These are phyloP conservation scores for Polypedilum pembai DNA, from an alignment of 1,140 invertebrate genomes.

Conservation along the genomic window DNA sequence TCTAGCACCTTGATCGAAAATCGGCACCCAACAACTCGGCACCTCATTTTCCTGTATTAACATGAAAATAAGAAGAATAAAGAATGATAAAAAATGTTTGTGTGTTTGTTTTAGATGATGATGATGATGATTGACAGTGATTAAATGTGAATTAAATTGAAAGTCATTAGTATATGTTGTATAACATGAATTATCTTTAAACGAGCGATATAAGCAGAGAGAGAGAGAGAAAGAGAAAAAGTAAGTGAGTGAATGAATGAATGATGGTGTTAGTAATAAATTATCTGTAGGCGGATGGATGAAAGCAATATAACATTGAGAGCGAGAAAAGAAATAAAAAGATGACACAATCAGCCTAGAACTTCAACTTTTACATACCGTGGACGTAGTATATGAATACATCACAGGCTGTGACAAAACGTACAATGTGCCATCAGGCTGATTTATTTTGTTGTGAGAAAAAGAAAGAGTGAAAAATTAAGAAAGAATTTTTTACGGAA, in stretches of 20 bases:
- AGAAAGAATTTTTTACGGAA: neutral
- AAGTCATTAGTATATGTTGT: constrained; percentile 9
- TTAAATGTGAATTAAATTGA: constrained; percentile 12
- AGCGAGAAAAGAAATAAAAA: neutral
- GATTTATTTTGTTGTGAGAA: neutral
- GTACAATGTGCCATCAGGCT: constrained; percentile 43
- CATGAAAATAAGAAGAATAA: constrained; percentile 29
- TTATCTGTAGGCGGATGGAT: too few species aligned
- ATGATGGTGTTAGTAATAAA: neutral
- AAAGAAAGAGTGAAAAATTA: neutral
- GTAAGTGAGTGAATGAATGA: constrained; percentile 5
- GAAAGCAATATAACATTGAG: neutral
- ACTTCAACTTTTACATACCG: constrained; percentile 34
- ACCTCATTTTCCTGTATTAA: constrained; percentile 38
- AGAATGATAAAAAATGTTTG: neutral
- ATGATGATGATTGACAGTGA: constrained; percentile 5
- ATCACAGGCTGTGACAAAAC: constrained; percentile 43
- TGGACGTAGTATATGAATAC: constrained; percentile 39
- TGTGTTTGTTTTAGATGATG: neutral
- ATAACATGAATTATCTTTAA: too few species aligned
- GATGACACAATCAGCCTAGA: neutral
- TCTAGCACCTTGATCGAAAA: constrained; percentile 40
- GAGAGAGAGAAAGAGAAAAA: too few species aligned
- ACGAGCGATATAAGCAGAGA: constrained; percentile 29
- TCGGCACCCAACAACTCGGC: constrained; percentile 42